Conservation (phyloP, 2,113 vertebrate species). For the Ciconia maguari region DNA sequence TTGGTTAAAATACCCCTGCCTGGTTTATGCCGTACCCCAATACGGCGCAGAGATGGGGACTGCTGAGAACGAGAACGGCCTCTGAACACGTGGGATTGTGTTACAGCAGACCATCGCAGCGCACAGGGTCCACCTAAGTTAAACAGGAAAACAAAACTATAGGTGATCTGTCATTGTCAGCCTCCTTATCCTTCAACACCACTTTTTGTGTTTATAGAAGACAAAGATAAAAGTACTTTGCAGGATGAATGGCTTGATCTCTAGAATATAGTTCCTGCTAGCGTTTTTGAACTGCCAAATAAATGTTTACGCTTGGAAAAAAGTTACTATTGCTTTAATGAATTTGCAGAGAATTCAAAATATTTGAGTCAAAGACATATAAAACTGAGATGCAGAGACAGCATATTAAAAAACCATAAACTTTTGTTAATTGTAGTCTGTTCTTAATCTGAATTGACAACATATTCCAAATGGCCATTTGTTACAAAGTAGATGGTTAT, state of each 20-base stretch:
- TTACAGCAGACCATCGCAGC: slow-evolving; percentile 19
- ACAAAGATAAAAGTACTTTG: slow-evolving; percentile 40
- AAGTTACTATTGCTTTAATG: not conserved
- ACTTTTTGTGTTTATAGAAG: slow-evolving; percentile 33
- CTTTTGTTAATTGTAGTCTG: not conserved
- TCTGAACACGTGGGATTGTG: not conserved
- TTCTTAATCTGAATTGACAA: slow-evolving; percentile 14
- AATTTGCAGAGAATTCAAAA: not conserved
- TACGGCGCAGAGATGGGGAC: not conserved
- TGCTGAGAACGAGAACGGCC: not conserved
- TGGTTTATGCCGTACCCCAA: not conserved
- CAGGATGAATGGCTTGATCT: slow-evolving; percentile 2
- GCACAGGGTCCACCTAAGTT: slow-evolving; percentile 9
- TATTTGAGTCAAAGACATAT: not conserved
- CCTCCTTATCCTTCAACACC: not conserved
- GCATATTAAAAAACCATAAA: not conserved
- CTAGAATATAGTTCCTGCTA: not conserved
- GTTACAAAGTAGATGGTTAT: not conserved
- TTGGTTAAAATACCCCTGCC: not conserved
- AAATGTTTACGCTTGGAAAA: not conserved
- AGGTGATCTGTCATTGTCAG: slow-evolving; percentile 67
- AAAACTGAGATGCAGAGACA: not conserved
- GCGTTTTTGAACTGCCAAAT: slow-evolving; percentile 20
- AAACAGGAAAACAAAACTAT: slow-evolving; percentile 53
- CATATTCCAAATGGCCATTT: not conserved